These are phyloP conservation scores for Desoria tigrina DNA, from an alignment of 2,888 invertebrate species.

Conservation along the genomic window DNA sequence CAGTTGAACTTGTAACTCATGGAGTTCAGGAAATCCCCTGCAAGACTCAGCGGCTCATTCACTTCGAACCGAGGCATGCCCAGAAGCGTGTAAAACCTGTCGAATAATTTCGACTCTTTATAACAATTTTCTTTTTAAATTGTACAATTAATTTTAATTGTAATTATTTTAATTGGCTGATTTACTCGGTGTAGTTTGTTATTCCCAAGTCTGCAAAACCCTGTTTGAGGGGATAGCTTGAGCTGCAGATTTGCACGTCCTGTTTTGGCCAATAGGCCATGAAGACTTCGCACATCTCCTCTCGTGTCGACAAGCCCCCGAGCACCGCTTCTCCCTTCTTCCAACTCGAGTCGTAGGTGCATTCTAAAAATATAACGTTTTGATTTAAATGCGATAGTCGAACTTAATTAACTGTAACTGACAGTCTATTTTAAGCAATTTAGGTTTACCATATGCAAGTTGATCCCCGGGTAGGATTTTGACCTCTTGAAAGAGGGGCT, in stretches of 20 bases:
- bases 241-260: not conserved
- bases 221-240: not conserved
- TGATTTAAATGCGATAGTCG: not conserved
- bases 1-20: conserved; percentile 23
- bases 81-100: too few relatives aligned
- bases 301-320: conserved; percentile 6
- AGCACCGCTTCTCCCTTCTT: not conserved
- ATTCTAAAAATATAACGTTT: conserved; percentile 8
- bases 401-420: too few relatives aligned
- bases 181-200: not conserved
- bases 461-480: conserved; percentile 38
- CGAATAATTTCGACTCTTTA: too few relatives aligned
- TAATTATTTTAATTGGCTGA: not conserved
- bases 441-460: conserved; percentile 33
- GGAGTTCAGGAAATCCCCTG: conserved; percentile 17
- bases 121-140: too few relatives aligned
- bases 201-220: conserved; percentile 1
- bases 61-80: not conserved
- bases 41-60: conserved; percentile 16
- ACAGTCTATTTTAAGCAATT: not conserved
- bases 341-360: conserved; percentile 15
- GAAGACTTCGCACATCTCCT: conserved; percentile 19
- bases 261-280: conserved; percentile 13
- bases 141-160: too few relatives aligned
- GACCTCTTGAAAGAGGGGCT: conserved; percentile 14